These are phyloP conservation scores for Crotalus adamanteus DNA, from an alignment of 2,797 vertebrate species.

Conservation along the genomic window DNA sequence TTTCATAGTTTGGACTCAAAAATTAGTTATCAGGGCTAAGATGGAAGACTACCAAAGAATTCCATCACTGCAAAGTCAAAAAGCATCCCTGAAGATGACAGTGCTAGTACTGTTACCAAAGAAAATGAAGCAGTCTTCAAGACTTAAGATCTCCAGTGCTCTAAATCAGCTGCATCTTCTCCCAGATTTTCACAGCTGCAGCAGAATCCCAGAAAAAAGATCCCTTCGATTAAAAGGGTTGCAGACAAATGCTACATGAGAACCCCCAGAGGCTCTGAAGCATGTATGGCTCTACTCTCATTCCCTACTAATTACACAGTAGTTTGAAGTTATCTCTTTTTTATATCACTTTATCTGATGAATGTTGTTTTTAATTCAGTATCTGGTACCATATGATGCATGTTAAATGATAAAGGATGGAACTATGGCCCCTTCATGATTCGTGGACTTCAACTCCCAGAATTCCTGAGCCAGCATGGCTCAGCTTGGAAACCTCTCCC, in stretches of 20 bases:
- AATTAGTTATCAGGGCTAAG: neutral
- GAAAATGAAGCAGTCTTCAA: neutral
- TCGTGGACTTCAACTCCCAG: no score
- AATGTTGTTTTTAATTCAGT: neutral
- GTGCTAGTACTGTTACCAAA: neutral
- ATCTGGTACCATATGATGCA: neutral
- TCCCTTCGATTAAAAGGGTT: neutral
- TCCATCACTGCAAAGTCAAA: neutral
- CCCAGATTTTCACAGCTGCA: neutral
- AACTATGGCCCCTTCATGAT: no score
- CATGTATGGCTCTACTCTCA: neutral
- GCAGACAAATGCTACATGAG: neutral
- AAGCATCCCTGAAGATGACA: neutral
- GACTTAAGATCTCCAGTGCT: neutral
- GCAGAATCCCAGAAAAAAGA: neutral
- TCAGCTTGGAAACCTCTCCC: no score
- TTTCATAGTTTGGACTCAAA: neutral
- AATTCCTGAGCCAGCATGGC: no score
- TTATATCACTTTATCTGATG: neutral
- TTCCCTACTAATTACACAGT: neutral
- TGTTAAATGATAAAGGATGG: neutral
- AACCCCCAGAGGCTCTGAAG: neutral
- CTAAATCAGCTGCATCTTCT: neutral
- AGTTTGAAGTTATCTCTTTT: neutral
- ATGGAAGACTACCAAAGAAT: neutral